Conservation (phyloP, 2,888 invertebrate species). For the Lasioglossum marginatum region DNA sequence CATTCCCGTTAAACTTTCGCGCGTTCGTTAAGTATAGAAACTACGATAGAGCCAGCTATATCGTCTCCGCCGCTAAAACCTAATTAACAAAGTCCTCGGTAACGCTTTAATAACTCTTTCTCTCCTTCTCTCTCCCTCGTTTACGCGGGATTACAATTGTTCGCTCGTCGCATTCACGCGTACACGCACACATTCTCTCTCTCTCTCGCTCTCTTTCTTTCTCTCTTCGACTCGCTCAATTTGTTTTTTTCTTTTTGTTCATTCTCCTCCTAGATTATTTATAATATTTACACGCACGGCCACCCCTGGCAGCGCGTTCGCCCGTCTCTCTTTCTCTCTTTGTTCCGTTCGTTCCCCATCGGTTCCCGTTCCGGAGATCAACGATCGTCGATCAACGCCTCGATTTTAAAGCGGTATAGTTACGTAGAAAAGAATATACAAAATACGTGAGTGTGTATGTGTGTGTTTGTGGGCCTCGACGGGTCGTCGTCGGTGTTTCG, state of each 20-base stretch:
- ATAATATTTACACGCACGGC: constrained; percentile 65
- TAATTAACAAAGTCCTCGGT: constrained; percentile 78
- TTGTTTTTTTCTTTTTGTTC: neutral
- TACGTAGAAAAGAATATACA: constrained; percentile 19
- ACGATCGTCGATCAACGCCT: constrained; percentile 15
- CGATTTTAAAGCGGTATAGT: constrained; percentile 10
- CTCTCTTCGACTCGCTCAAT: neutral
- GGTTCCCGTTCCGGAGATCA: neutral
- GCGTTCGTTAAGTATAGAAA: constrained; percentile 72
- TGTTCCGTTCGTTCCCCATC: neutral
- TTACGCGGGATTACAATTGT: constrained; percentile 37
- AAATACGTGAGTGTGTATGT: neutral
- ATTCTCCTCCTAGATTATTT: constrained; percentile 59
- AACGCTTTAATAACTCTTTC: constrained; percentile 67
- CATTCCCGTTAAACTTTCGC: constrained; percentile 42
- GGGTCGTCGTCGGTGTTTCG: neutral
- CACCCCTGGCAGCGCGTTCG: constrained; percentile 56
- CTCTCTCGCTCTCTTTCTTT: constrained; percentile 2
- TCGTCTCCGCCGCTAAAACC: constrained; percentile 79
- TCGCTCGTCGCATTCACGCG: neutral
- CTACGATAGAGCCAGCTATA: constrained; percentile 83
- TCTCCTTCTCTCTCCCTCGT: constrained; percentile 27
- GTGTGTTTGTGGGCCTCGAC: neutral
- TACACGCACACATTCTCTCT: neutral
- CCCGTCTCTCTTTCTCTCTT: constrained; percentile 23